A percentile compares a stretch with the other conserved stretches of the same genome.
phyloP scores from a whole-genome alignment of 2,113 vertebrate genomes.

The Aegypius monachus region DNA sequence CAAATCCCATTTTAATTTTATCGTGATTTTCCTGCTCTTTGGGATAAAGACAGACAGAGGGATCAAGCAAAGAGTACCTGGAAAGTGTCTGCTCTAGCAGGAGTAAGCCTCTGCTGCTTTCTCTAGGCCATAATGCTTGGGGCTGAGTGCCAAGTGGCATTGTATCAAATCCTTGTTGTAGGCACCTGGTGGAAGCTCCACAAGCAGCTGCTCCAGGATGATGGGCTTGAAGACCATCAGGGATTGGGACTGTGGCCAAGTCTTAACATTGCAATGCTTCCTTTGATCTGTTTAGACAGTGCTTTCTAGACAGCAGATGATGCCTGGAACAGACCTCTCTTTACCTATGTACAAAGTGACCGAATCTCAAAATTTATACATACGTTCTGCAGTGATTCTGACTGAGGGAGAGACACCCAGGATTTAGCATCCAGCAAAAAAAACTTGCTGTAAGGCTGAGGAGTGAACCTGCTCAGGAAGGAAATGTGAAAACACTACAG shows the following conservation, averaged over 20 bases:
- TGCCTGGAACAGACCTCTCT: constrained; percentile 7
- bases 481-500: background rate
- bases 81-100: constrained; percentile 45
- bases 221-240: constrained; percentile 12
- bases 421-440: background rate
- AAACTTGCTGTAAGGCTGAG: background rate
- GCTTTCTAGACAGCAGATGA: constrained; percentile 37
- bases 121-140: background rate
- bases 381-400: background rate
- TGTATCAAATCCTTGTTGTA: constrained; percentile 12
- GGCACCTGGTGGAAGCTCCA: constrained; percentile 54
- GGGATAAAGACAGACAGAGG: constrained; percentile 46
- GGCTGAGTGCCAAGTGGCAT: constrained; percentile 40
- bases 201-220: constrained; percentile 42
- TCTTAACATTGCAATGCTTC: background rate
- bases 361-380: background rate
- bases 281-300: constrained; percentile 38
- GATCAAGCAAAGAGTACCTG: constrained; percentile 54
- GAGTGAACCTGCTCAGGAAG: background rate
- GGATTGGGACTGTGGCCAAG: background rate
- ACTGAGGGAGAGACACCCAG: background rate
- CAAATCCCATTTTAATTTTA: constrained; percentile 42
- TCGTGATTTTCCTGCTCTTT: constrained; percentile 28
- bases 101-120: constrained; percentile 30
- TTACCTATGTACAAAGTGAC: background rate